A percentile compares a stretch with the other conserved stretches of the same genome.
Evolutionary conservation across 2,113 vertebrate species (phyloP).

Genomic region (Corythaeola cristata): DNA sequence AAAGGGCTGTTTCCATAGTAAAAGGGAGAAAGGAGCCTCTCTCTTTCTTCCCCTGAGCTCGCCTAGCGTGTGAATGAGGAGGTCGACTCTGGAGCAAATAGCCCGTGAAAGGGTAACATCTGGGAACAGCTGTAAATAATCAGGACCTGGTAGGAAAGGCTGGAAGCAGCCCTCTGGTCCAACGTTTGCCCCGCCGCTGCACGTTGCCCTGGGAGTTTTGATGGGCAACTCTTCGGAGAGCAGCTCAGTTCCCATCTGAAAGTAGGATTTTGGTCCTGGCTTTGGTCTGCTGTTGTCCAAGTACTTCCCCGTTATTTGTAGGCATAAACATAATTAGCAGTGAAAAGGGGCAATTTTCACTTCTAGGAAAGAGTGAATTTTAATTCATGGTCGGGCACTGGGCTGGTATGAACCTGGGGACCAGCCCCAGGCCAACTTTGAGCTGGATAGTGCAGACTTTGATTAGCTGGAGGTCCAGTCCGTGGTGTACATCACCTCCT

Average conservation of each 20-base stretch:
- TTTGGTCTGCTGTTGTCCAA: background rate
- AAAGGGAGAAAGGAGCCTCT: slow-evolving; percentile 50
- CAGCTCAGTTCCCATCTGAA: background rate
- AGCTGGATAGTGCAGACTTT: background rate
- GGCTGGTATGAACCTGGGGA: background rate
- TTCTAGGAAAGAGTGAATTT: background rate
- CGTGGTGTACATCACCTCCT: background rate
- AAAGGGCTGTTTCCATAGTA: slow-evolving; percentile 55
- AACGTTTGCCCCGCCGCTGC: background rate
- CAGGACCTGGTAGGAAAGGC: background rate
- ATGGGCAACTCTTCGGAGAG: background rate
- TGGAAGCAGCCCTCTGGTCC: background rate
- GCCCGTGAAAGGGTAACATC: background rate
- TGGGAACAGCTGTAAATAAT: slow-evolving; percentile 45
- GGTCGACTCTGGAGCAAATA: background rate
- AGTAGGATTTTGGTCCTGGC: background rate
- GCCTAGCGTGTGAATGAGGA: background rate
- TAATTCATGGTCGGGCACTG: background rate
- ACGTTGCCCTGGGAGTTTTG: background rate
- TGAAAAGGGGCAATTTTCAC: background rate
- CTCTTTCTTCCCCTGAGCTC: slow-evolving; percentile 15
- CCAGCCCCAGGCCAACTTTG: rapidly evolving
- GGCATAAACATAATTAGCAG: background rate
- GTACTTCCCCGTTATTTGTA: background rate
- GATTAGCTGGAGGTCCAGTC: background rate